Evolutionary conservation across 2,888 invertebrate genomes (phyloP), one percentile per base, ranked within the genome.

Genomic region (Melipona beecheii): DNA sequence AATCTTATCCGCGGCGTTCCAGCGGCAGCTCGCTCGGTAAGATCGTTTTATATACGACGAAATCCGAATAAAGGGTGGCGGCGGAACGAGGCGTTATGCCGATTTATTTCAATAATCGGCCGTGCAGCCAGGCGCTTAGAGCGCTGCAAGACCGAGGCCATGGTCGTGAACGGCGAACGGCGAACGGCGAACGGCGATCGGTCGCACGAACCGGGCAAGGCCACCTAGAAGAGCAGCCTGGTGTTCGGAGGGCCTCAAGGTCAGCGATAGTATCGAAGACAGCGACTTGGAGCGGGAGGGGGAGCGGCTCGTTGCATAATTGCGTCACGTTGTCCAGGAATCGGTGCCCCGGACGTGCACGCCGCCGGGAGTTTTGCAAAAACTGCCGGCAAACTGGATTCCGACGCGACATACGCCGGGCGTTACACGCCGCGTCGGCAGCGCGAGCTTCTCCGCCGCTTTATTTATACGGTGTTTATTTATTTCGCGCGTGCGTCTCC

Each of bases 251-350:
- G 86, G 79, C 76, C 75, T 85, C 89, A 90, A 90, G 89, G 90
- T 90, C 89, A 86, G 71, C 84, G 89, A 83, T 85, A 82, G 58
- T 84, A 91, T 90, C 90, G 72, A 65, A 62, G 52, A n/a, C 15
- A 24, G 60, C n/a, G 50, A 74, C 58, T 27, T 1, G 27, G 27
- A 27, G 27, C 27, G 27, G 36, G 36, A 84, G 13, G 17, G 21
- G n/a, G 50, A 49, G 82, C 75, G 78, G 87, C 75, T 86, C 73
- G 87, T 90, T 90, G 87, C 91, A 89, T 90, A 91, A 90, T 89
- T 90, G 86, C 85, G 87, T 87, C 90, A 90, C 91, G 91, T 90
- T 87, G 86, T 89, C 85, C 85, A 81, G 83, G 90, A 90, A 87
- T 89, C 89, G 79, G 81, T 80, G 85, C 72, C 75, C 76, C 68